A percentile compares a stretch with the other conserved stretches of the same genome.
Evolutionary conservation across 2,797 vertebrate species (phyloP).

Genomic region (Rousettus madagascariensis): DNA sequence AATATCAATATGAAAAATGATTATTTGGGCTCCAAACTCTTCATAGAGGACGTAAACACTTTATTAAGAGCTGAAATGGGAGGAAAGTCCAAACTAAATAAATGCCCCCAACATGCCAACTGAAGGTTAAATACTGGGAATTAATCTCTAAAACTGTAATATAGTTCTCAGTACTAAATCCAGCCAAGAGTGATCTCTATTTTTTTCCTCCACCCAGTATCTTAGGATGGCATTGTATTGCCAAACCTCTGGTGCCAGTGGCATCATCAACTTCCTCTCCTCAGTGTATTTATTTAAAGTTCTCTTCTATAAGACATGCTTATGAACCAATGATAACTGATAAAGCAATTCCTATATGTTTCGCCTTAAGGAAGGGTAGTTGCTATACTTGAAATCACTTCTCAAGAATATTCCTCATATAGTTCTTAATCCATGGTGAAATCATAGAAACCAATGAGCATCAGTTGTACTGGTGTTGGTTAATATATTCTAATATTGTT

Average conservation of each 20-base stretch:
- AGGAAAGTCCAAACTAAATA: background rate
- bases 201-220: background rate
- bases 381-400: background rate
- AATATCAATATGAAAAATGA: background rate
- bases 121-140: background rate
- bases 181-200: background rate
- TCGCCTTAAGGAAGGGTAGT: background rate
- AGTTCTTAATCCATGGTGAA: conserved; percentile 33
- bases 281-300: background rate
- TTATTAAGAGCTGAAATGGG: background rate
- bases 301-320: background rate
- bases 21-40: background rate
- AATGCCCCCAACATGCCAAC: background rate
- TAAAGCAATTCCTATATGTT: background rate
- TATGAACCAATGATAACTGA: background rate
- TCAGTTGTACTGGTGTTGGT: background rate
- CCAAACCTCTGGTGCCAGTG: background rate
- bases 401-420: background rate
- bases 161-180: background rate
- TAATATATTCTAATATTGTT: conserved; percentile 38
- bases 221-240: background rate
- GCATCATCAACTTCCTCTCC: background rate
- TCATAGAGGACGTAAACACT: background rate
- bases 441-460: conserved; percentile 19
- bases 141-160: background rate